phyloP scores from a whole-genome alignment of 2,113 vertebrate genomes.

The Myanophis thanlyinensis region DNA sequence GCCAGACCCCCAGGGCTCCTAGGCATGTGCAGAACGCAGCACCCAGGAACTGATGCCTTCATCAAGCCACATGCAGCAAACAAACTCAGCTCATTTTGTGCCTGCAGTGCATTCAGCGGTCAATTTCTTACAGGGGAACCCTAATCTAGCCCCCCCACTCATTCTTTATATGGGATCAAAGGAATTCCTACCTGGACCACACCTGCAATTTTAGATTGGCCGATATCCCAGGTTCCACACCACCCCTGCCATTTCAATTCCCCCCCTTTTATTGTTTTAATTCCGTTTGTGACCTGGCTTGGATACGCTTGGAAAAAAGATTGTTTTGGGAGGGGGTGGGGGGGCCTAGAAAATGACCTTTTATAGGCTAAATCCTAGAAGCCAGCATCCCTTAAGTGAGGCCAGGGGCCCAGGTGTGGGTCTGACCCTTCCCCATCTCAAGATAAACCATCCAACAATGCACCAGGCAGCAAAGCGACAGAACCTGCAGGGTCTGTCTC shows the following conservation, averaged over 20 bases:
- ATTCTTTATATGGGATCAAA: not conserved
- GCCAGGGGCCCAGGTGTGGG: not conserved
- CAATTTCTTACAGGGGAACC: not conserved
- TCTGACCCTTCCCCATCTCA: not conserved
- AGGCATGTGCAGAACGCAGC: not conserved
- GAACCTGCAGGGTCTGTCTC: not conserved
- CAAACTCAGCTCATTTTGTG: not conserved
- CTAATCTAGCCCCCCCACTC: not conserved
- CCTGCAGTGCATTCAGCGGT: not conserved
- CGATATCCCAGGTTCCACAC: not conserved
- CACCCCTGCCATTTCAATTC: not conserved
- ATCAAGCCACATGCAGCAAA: not conserved
- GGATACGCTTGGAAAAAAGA: not conserved
- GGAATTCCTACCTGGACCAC: not conserved
- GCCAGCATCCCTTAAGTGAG: not conserved
- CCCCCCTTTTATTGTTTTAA: not conserved
- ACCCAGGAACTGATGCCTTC: not conserved
- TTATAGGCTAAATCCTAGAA: not conserved
- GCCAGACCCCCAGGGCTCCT: not conserved
- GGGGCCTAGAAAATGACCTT: not conserved
- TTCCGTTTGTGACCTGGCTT: not conserved
- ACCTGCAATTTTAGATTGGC: not conserved
- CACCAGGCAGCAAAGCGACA: not conserved
- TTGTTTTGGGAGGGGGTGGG: not conserved
- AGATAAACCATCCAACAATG: not conserved